These are phyloP conservation scores for Cylas formicarius DNA, from an alignment of 1,140 invertebrate species.

Conservation along the genomic window DNA sequence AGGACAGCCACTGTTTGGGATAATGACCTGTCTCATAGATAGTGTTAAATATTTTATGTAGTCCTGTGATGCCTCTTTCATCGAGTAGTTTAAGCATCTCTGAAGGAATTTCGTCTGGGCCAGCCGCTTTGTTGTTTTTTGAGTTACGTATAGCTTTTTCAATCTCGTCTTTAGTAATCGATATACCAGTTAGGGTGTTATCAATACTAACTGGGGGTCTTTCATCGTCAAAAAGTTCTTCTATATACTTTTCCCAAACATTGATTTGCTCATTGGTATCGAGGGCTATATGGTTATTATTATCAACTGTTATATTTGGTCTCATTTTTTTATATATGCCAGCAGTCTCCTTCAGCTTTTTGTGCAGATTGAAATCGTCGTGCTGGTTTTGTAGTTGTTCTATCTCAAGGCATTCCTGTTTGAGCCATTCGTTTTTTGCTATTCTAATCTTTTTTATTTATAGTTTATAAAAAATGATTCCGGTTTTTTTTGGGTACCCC, in stretches of 20 bases:
- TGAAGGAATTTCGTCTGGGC: neutral
- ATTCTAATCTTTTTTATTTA: too few species aligned
- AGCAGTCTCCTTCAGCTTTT: constrained; percentile 4
- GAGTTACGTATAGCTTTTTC: constrained; percentile 4
- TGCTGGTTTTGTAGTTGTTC: neutral
- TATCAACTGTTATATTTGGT: constrained; percentile 2
- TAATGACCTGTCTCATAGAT: too few species aligned
- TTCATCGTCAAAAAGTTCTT: constrained; percentile 3
- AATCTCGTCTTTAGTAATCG: constrained; percentile 10
- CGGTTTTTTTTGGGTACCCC: too few species aligned
- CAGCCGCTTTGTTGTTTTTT: constrained; percentile 1
- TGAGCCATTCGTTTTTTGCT: too few species aligned
- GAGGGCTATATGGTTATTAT: constrained; percentile 4
- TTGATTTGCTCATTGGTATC: constrained; percentile 4
- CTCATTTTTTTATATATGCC: neutral
- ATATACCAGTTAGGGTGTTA: too few species aligned
- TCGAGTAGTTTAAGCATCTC: too few species aligned
- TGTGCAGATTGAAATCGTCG: constrained; percentile 1
- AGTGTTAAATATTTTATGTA: too few species aligned
- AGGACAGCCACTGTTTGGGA: too few species aligned
- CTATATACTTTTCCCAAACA: constrained; percentile 7
- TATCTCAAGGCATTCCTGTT: too few species aligned
- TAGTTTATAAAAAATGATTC: too few species aligned
- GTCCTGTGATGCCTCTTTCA: too few species aligned
- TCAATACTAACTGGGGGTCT: constrained; percentile 1